Percentiles rank a stretch among this genome's conserved stretches.
Evolutionary conservation across 23 tunicate genomes (phyloP).

Genomic region (Halocynthia roretzi): DNA sequence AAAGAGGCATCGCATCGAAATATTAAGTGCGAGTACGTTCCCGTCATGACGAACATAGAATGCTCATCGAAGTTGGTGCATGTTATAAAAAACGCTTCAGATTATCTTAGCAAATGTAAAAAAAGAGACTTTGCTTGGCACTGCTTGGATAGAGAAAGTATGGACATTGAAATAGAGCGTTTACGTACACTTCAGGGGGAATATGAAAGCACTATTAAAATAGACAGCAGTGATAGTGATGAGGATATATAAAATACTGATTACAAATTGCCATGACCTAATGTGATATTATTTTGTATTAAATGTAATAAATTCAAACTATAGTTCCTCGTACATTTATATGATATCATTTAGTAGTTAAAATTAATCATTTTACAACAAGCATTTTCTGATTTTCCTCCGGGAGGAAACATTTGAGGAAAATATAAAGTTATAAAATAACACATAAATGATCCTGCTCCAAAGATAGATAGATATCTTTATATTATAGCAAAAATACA

Average conservation of each 20-base stretch:
- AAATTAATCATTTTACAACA: too few species aligned
- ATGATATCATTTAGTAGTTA: too few species aligned
- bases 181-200: conserved; percentile 3
- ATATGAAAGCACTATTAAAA: conserved; percentile 1
- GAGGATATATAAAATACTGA: conserved; percentile 1
- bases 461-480: too few species aligned
- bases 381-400: too few species aligned
- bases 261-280: not conserved
- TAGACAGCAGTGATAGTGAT: conserved; percentile 3
- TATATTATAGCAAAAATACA: too few species aligned
- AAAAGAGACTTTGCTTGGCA: not conserved
- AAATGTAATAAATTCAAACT: too few species aligned
- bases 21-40: not conserved
- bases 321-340: too few species aligned
- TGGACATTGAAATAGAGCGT: conserved; percentile 14
- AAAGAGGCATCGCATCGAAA: too few species aligned
- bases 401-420: too few species aligned
- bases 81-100: not conserved
- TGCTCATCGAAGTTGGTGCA: conserved; percentile 12
- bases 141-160: conserved; percentile 1
- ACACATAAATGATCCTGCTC: too few species aligned
- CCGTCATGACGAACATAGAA: conserved; percentile 2
- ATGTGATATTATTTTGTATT: too few species aligned
- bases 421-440: too few species aligned
- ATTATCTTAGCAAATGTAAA: not conserved